Conservation (phyloP, 2,888 invertebrate species). For the Ichneumoninae sp. region DNA sequence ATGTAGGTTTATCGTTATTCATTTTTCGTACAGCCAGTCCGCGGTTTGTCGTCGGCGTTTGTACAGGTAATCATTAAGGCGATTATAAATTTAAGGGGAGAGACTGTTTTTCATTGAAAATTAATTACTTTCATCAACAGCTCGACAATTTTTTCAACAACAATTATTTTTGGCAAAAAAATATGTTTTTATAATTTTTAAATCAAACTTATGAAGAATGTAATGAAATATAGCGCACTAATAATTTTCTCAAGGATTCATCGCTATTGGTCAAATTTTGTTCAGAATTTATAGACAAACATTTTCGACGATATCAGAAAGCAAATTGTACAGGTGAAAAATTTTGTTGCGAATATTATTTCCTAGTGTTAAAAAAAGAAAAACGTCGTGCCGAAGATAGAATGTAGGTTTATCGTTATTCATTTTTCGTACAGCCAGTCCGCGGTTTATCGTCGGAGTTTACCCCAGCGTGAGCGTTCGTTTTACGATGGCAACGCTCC, state of each 20-base stretch:
- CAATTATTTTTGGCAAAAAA: too few relatives aligned
- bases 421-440: slow-evolving; percentile 49
- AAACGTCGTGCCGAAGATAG: slow-evolving; percentile 2
- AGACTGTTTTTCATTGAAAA: too few relatives aligned
- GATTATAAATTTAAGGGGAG: too few relatives aligned
- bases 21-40: slow-evolving; percentile 49
- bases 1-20: slow-evolving; percentile 57
- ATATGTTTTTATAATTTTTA: too few relatives aligned
- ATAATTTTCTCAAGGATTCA: not conserved
- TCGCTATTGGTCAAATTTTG: not conserved
- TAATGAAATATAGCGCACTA: not conserved
- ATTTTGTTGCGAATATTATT: not conserved
- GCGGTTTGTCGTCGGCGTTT: slow-evolving; percentile 60
- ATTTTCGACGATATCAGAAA: not conserved
- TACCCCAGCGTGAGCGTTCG: slow-evolving; percentile 47
- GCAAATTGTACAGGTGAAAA: not conserved
- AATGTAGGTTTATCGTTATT: slow-evolving; percentile 58
- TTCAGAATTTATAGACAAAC: not conserved
- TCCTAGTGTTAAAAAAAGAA: not conserved
- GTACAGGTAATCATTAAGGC: too few relatives aligned
- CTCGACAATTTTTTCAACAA: too few relatives aligned
- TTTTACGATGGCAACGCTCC: slow-evolving; percentile 65
- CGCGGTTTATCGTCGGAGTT: slow-evolving; percentile 60
- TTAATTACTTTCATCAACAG: too few relatives aligned
- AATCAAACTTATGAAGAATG: not conserved